phyloP scores from a whole-genome alignment of 2,888 invertebrate species.

The Thyatira batis region DNA sequence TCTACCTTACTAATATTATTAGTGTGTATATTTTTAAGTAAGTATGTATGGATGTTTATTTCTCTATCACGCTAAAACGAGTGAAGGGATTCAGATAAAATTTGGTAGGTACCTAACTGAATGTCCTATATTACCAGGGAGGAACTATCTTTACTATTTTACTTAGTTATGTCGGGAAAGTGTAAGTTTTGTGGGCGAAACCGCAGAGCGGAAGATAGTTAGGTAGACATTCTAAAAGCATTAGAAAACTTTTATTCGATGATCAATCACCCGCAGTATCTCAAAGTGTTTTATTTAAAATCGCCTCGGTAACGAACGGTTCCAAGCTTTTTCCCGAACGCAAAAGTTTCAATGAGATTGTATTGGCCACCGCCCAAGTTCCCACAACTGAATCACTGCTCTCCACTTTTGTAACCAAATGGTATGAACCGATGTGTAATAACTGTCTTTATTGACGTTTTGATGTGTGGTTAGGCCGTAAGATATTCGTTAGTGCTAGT shows the following conservation, averaged over 20 bases:
- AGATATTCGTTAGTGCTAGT: background rate
- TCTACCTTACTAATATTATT: too few species aligned
- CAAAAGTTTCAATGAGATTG: constrained; percentile 74
- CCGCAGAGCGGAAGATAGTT: too few species aligned
- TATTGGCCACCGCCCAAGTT: constrained; percentile 74
- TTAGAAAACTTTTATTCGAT: constrained; percentile 46
- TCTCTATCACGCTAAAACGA: too few species aligned
- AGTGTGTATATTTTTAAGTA: too few species aligned
- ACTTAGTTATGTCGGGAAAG: too few species aligned
- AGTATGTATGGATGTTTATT: too few species aligned
- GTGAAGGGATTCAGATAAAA: too few species aligned
- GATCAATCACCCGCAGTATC: constrained; percentile 54
- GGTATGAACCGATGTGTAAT: constrained; percentile 4
- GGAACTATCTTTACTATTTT: too few species aligned
- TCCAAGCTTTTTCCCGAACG: constrained; percentile 45
- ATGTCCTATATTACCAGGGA: too few species aligned
- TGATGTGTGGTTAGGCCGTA: background rate
- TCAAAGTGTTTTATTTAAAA: constrained; percentile 56
- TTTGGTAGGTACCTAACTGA: too few species aligned
- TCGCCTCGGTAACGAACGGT: constrained; percentile 32
- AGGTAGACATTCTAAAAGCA: constrained; percentile 31
- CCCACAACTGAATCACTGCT: constrained; percentile 23
- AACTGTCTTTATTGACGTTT: background rate
- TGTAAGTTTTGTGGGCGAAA: too few species aligned
- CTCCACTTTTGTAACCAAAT: constrained; percentile 23